These are phyloP conservation scores for Apotomis turbidana DNA, from an alignment of 2,888 invertebrate genomes.

Conservation along the genomic window DNA sequence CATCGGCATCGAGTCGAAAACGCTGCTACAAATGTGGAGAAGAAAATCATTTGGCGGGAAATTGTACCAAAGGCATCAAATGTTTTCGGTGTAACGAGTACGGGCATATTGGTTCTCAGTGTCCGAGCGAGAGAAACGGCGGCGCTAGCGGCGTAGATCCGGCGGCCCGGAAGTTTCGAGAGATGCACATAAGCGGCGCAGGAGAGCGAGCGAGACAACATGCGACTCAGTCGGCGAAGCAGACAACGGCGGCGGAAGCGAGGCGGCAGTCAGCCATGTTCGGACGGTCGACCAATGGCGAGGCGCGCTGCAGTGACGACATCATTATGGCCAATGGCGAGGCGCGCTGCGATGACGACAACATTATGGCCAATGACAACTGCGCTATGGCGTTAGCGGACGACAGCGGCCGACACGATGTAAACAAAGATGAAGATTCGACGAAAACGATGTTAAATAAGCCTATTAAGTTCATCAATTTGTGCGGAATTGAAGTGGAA, in stretches of 20 bases:
- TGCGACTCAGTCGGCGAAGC: not conserved
- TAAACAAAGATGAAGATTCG: slow-evolving; percentile 3
- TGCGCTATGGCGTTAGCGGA: not conserved
- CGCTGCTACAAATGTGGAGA: not conserved
- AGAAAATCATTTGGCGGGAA: not conserved
- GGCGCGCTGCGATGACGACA: not conserved
- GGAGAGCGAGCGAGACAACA: not conserved
- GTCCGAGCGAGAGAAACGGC: not conserved
- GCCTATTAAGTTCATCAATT: slow-evolving; percentile 2
- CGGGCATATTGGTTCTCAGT: not conserved
- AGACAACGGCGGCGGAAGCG: not conserved
- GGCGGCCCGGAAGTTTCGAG: not conserved
- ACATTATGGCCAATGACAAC: not conserved
- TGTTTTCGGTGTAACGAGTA: slow-evolving; percentile 3
- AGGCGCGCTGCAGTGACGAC: not conserved
- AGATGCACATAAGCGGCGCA: not conserved
- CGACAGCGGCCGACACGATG: not conserved
- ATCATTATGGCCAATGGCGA: not conserved
- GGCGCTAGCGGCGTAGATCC: not conserved
- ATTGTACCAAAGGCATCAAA: not conserved
- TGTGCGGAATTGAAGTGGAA: slow-evolving; percentile 9
- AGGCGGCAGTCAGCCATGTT: no score
- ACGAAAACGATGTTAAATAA: not conserved
- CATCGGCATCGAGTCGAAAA: no score
- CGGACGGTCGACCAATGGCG: slow-evolving; percentile 1